Conservation (phyloP, 2,888 invertebrate species). For the Mactromeris polynyma region DNA sequence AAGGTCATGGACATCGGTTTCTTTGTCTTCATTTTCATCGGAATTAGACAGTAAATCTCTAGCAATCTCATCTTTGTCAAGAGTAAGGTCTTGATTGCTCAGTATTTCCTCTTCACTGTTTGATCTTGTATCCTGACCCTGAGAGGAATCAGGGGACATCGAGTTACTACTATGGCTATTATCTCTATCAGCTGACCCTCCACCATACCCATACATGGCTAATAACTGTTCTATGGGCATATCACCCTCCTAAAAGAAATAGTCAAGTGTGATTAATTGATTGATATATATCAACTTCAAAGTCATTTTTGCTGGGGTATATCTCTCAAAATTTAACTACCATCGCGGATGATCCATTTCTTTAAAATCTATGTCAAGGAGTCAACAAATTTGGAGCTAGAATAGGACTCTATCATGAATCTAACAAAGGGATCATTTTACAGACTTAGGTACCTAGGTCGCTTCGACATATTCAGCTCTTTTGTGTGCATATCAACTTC, state of each 20-base stretch:
- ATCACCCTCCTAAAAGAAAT: constrained; percentile 92
- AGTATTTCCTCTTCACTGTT: constrained; percentile 87
- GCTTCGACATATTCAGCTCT: too few species aligned
- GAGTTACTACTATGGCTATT: constrained; percentile 36
- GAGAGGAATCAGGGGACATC: constrained; percentile 36
- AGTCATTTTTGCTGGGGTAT: too few species aligned
- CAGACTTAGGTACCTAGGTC: too few species aligned
- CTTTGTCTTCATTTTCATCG: constrained; percentile 85
- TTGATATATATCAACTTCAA: too few species aligned
- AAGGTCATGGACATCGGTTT: constrained; percentile 85
- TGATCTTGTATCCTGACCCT: constrained; percentile 82
- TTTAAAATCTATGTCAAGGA: too few species aligned
- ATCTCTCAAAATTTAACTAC: too few species aligned
- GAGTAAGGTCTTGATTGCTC: constrained; percentile 87
- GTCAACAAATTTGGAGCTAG: too few species aligned
- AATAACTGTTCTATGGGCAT: constrained; percentile 98
- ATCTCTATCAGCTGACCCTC: constrained; percentile 17
- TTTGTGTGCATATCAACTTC: too few species aligned
- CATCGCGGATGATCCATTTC: too few species aligned
- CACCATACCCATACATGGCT: constrained; percentile 91
- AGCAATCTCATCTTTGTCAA: constrained; percentile 87
- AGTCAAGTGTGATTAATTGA: too few species aligned
- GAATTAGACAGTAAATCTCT: constrained; percentile 84
- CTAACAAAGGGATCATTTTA: too few species aligned
- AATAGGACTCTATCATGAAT: too few species aligned